These are phyloP conservation scores for Callyntrura guangdongensis DNA, from an alignment of 2,888 invertebrate genomes.

Conservation along the genomic window DNA sequence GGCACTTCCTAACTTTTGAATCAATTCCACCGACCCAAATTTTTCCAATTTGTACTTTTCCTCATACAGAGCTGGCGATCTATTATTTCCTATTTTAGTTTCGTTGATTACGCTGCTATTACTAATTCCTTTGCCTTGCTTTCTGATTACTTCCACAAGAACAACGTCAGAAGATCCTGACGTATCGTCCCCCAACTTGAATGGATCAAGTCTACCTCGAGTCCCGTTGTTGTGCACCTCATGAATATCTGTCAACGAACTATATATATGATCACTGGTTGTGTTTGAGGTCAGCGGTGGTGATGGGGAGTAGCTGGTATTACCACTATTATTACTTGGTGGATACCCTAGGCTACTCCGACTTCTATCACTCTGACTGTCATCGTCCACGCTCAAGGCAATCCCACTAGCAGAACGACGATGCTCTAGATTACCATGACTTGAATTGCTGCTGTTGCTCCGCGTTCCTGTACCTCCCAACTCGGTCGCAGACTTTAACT, in stretches of 20 bases:
- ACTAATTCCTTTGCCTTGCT: constrained; percentile 57
- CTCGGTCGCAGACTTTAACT: constrained; percentile 50
- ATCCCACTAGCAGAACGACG: constrained; percentile 64
- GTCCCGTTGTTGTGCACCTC: constrained; percentile 39
- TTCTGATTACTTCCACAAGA: constrained; percentile 83
- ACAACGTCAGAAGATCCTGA: constrained; percentile 77
- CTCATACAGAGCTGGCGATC: background rate
- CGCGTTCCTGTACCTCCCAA: constrained; percentile 12
- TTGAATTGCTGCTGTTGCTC: constrained; percentile 9
- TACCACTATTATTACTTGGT: constrained; percentile 71
- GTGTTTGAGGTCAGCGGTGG: constrained; percentile 74
- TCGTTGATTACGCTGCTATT: constrained; percentile 8
- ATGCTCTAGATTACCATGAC: constrained; percentile 42
- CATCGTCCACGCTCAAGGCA: constrained; percentile 78
- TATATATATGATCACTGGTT: constrained; percentile 74
- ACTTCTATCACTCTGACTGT: constrained; percentile 80
- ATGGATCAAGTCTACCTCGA: constrained; percentile 65
- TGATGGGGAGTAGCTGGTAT: constrained; percentile 72
- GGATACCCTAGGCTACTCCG: constrained; percentile 80
- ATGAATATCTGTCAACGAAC: constrained; percentile 77
- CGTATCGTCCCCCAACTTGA: constrained; percentile 55
- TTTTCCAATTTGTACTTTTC: constrained; percentile 70
- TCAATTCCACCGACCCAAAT: constrained; percentile 71
- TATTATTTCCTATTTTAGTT: constrained; percentile 21
- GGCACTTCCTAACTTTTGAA: constrained; percentile 54